phyloP scores from a whole-genome alignment of 2,888 invertebrate species.

The Abscondita cerata region DNA sequence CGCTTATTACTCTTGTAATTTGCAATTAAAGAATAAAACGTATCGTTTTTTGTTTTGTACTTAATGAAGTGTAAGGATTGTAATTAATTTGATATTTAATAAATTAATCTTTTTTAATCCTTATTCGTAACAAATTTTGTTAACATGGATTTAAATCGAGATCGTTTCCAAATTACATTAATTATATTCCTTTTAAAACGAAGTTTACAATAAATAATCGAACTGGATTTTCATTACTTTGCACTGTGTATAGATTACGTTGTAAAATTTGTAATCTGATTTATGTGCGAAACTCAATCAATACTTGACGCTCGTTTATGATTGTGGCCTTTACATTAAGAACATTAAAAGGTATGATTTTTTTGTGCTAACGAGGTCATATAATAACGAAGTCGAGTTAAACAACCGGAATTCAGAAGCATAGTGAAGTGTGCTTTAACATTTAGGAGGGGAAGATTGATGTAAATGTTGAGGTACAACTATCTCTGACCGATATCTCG shows the following conservation, averaged over 20 bases:
- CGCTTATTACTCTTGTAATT: too few species aligned
- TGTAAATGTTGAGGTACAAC: constrained; percentile 44
- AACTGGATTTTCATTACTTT: too few species aligned
- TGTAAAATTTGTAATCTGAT: constrained; percentile 3
- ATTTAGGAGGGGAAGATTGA: constrained; percentile 42
- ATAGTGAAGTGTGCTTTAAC: constrained; percentile 43
- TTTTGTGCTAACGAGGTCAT: constrained; percentile 37
- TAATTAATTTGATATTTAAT: too few species aligned
- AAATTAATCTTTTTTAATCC: too few species aligned
- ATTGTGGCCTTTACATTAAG: constrained; percentile 22
- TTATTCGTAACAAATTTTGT: too few species aligned
- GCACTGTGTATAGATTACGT: constrained; percentile 5
- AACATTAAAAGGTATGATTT: constrained; percentile 32
- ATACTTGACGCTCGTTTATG: constrained; percentile 14
- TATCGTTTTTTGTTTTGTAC: too few species aligned
- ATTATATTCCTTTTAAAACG: neutral
- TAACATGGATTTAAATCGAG: too few species aligned
- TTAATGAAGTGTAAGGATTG: too few species aligned
- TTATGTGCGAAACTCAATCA: constrained; percentile 4
- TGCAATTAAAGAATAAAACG: too few species aligned
- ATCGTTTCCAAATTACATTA: too few species aligned
- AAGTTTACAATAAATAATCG: neutral
- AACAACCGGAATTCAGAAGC: constrained; percentile 46
- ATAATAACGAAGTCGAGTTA: constrained; percentile 37
- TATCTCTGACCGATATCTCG: constrained; percentile 48